Base-by-base conservation (phyloP, 2,113 vertebrate genomes). In the Sylvia atricapilla region DNA sequence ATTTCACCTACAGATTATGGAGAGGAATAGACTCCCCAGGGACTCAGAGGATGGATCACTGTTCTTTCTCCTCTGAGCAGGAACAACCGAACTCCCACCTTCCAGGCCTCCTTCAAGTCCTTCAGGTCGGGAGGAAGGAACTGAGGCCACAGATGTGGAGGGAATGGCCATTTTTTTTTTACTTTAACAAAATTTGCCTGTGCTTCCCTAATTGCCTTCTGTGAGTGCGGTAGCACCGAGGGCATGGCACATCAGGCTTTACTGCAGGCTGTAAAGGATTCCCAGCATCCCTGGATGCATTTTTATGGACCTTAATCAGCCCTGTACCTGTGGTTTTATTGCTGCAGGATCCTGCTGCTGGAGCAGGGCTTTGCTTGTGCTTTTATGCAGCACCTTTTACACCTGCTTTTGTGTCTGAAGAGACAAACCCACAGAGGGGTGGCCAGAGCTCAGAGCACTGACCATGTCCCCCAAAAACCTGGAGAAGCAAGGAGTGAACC, bases 271-370 rank as follows among this genome's bases (percentile, higher is more conserved):
- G 8, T 73, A 74, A 93, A 93, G 83, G 50, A n/a, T 86, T 69
- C 83, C 63, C 79, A 63, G 46, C 72, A 25, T 50, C 59, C 83
- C 60, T 70, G 68, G 16, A 22, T 95, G 72, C 75, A 58, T 86
- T 79, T 94, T 93, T 53, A 66, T 77, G 7, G 30, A 2, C 75
- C 35, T 76, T 83, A 88, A 80, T 91, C 78, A 92, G 75, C 53
- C n/a, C 8, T 22, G 14, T 62, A 43, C 67, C 72, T 69, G 75
- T 0, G 0, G 39, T 73, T 88, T 88, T 80, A 66, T 74, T 83
- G 72, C 79, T 87, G 63, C 17, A 15, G 50, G 43, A 37, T 80
- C 66, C 59, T 90, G 75, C 83, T 74, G 20, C 83, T 74, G 46
- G 62, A 85, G 30, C 58, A 77, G 37, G 6, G 33, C 63, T 88